Conservation (phyloP, 1,140 invertebrate species). For the Adoxophyes honmai region DNA sequence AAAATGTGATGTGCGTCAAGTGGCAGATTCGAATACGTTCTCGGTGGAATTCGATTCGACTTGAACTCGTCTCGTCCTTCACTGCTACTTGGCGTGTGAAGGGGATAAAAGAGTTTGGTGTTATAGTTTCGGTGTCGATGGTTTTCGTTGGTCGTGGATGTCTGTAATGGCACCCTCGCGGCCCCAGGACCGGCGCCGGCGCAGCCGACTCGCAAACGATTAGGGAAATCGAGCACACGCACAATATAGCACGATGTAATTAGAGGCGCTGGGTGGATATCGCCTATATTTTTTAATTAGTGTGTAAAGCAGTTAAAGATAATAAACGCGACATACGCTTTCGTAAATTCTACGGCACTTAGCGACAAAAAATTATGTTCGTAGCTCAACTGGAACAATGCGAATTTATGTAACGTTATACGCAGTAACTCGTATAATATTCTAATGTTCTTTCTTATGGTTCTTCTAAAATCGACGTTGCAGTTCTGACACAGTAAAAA, state of each 20-base stretch:
- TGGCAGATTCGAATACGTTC: neutral
- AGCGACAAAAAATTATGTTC: too few relatives aligned
- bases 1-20: constrained; percentile 13
- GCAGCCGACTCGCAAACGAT: constrained; percentile 25
- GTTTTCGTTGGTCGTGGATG: constrained; percentile 1
- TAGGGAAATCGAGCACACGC: constrained; percentile 35
- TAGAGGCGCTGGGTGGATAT: neutral
- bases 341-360: too few relatives aligned
- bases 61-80: neutral
- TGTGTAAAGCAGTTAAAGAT: too few relatives aligned
- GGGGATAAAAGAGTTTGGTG: neutral
- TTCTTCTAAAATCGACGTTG: too few relatives aligned
- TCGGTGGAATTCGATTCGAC: neutral
- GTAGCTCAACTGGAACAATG: too few relatives aligned
- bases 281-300: neutral
- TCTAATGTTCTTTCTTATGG: too few relatives aligned
- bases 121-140: constrained; percentile 6
- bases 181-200: constrained; percentile 48
- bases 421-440: too few relatives aligned
- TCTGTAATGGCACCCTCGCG: constrained; percentile 45
- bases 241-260: constrained; percentile 13
- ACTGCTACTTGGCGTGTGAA: neutral
- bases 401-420: too few relatives aligned
- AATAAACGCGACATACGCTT: too few relatives aligned
- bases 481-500: too few relatives aligned